These are phyloP conservation scores for Babylonia areolata DNA, from an alignment of 1,140 invertebrate species.

Conservation along the genomic window DNA sequence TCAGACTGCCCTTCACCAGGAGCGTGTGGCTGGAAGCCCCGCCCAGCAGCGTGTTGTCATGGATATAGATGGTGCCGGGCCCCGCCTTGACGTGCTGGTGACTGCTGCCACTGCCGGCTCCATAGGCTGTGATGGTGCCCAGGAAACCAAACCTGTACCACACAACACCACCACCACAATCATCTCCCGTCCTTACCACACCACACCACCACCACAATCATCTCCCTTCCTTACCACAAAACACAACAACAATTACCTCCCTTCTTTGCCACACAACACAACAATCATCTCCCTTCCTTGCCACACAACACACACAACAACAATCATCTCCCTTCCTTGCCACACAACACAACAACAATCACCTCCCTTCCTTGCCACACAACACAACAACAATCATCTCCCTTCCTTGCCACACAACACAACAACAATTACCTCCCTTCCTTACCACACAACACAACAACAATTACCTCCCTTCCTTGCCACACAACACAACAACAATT, in stretches of 20 bases:
- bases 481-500: no score
- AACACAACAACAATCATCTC: no score
- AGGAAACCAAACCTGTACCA: slow-evolving; percentile 51
- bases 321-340: background rate
- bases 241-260: background rate
- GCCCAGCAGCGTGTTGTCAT: slow-evolving; percentile 39
- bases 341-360: no score
- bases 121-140: slow-evolving; percentile 61
- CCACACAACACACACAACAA: background rate
- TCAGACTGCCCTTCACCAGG: slow-evolving; percentile 51
- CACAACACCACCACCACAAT: background rate
- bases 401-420: no score
- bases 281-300: no score
- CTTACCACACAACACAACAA: no score
- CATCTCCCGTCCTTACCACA: background rate
- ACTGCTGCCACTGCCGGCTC: slow-evolving; percentile 54
- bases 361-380: no score
- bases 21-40: slow-evolving; percentile 45
- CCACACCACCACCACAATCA: background rate
- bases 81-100: slow-evolving; percentile 59
- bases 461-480: no score
- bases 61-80: slow-evolving; percentile 63
- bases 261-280: background rate
- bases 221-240: background rate
- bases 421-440: no score